phyloP scores from a whole-genome alignment of 64 coral and sea anemone genomes.

The Stichodactyla helianthus region DNA sequence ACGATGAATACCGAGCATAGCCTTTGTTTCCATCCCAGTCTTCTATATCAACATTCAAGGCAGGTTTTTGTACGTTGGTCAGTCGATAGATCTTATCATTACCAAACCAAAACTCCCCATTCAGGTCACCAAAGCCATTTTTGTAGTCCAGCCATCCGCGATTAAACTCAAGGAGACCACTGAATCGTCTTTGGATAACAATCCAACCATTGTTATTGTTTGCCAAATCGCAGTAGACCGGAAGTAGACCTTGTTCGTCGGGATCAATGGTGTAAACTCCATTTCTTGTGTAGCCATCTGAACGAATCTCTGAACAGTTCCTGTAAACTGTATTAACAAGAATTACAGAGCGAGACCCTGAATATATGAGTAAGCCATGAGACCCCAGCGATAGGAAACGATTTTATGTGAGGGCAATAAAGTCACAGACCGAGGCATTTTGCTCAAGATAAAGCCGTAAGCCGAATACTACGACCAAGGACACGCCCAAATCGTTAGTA shows the following conservation, averaged over 20 bases:
- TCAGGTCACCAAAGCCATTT: slow-evolving; percentile 13
- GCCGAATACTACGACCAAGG: too few relatives aligned
- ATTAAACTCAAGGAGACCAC: neutral
- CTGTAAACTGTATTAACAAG: neutral
- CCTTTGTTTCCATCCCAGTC: slow-evolving; percentile 16
- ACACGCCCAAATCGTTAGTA: too few relatives aligned
- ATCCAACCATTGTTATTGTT: neutral
- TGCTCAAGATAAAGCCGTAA: too few relatives aligned
- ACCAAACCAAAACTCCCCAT: slow-evolving; percentile 3
- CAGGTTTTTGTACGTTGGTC: neutral
- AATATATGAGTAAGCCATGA: too few relatives aligned
- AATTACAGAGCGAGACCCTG: too few relatives aligned
- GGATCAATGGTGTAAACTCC: neutral
- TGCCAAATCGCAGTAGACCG: neutral
- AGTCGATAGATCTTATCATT: neutral
- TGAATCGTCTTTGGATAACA: neutral
- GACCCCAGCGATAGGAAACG: too few relatives aligned
- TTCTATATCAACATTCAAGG: neutral
- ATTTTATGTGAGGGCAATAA: too few relatives aligned
- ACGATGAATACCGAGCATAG: neutral
- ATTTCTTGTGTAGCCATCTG: neutral
- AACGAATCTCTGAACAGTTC: neutral
- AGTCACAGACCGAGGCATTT: too few relatives aligned
- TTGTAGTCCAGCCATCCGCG: neutral
- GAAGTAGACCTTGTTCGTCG: neutral